A percentile compares a stretch with the other conserved stretches of the same genome.
Evolutionary conservation across 2,113 vertebrate species (phyloP).

Genomic region (Halichoeres trimaculatus): DNA sequence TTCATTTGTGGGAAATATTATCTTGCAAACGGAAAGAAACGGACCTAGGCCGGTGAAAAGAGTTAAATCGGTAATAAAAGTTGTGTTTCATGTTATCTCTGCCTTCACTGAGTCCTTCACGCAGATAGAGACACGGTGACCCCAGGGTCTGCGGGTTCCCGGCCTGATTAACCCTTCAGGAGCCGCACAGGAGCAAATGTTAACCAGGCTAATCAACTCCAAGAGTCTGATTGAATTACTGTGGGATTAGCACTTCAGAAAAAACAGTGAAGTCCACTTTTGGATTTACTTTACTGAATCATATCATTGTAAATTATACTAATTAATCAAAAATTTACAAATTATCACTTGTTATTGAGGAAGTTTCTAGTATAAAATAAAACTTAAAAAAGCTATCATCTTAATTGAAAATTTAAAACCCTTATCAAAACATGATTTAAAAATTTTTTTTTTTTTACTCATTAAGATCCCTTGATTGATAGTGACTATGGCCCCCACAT

Average conservation of each 20-base stretch:
- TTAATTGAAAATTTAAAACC: conserved; percentile 5
- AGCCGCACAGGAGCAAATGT: conserved; percentile 84
- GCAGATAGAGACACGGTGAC: conserved; percentile 85
- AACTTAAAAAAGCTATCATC: neutral
- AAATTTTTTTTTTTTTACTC: conserved; percentile 23
- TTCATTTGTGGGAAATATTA: neutral
- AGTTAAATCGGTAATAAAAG: conserved; percentile 65
- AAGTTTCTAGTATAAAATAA: conserved; percentile 15
- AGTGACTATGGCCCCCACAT: conserved; percentile 19
- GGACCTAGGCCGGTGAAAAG: conserved; percentile 62
- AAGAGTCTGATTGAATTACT: conserved; percentile 79
- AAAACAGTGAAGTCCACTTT: neutral
- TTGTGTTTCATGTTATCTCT: conserved; percentile 83
- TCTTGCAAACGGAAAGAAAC: conserved; percentile 64
- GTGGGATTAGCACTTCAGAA: conserved; percentile 49
- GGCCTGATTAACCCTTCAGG: conserved; percentile 91
- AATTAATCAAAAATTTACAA: neutral
- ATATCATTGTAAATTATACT: neutral
- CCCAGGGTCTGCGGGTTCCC: conserved; percentile 83
- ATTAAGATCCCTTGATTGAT: conserved; percentile 54
- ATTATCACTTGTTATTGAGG: neutral
- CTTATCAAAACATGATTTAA: neutral
- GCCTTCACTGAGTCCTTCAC: conserved; percentile 82
- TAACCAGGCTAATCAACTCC: conserved; percentile 86
- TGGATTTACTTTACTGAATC: neutral